Conservation (phyloP, 2,888 invertebrate genomes). For the Troides aeacus region DNA sequence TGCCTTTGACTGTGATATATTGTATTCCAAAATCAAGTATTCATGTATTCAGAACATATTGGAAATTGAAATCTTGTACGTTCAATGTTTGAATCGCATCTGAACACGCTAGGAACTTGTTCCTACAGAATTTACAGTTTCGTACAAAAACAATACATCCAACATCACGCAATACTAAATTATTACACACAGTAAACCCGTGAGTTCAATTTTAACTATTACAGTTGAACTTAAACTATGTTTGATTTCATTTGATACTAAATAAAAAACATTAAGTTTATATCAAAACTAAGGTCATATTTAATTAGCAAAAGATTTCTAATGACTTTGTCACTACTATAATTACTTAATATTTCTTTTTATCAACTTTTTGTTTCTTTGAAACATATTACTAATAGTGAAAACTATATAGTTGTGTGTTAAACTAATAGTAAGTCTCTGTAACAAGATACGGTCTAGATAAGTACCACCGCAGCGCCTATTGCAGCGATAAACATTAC, state of each 20-base stretch:
- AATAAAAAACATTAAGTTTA: background rate
- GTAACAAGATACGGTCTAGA: too few species aligned
- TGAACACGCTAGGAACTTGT: constrained; percentile 12
- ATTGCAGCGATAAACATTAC: too few species aligned
- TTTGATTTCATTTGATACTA: background rate
- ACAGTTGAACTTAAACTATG: background rate
- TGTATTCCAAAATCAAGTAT: constrained; percentile 15
- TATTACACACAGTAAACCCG: background rate
- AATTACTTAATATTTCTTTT: too few species aligned
- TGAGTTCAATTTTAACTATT: background rate
- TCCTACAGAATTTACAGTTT: constrained; percentile 4
- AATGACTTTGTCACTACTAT: too few species aligned
- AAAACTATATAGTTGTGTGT: too few species aligned
- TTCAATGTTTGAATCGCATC: constrained; percentile 5
- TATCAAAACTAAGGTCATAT: too few species aligned
- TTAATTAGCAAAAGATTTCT: background rate
- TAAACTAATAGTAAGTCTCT: too few species aligned
- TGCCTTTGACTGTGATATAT: background rate
- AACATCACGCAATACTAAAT: background rate
- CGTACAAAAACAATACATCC: background rate
- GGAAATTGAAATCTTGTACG: constrained; percentile 9
- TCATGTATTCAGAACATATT: constrained; percentile 17
- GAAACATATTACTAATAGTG: too few species aligned
- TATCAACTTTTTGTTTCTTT: too few species aligned
- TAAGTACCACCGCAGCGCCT: too few species aligned